Evolutionary conservation across 1,140 invertebrate species (phyloP).

Genomic region (Lepidurus packardi): DNA sequence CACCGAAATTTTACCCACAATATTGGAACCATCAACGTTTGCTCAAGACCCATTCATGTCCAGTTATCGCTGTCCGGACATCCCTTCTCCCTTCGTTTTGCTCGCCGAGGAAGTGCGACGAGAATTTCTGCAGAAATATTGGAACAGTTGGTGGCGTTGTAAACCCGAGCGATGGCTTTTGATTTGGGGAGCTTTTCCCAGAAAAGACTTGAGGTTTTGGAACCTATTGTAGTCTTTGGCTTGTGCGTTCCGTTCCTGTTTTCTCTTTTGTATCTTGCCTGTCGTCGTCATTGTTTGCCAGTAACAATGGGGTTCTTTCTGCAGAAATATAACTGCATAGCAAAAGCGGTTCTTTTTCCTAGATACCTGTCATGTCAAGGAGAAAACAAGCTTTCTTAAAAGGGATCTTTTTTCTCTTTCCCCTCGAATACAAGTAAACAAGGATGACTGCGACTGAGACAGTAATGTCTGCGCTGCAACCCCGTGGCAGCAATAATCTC

Average conservation of each 20-base stretch:
- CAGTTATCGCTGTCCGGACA: too few relatives aligned
- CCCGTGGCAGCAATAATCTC: slow-evolving; percentile 10
- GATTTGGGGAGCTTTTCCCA: not conserved
- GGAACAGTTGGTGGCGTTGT: too few relatives aligned
- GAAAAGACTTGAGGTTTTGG: not conserved
- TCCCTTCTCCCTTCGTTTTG: too few relatives aligned
- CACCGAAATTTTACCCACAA: too few relatives aligned
- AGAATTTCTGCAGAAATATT: too few relatives aligned
- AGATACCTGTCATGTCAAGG: slow-evolving; percentile 11
- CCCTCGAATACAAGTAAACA: not conserved
- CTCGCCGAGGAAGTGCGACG: too few relatives aligned
- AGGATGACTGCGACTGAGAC: not conserved
- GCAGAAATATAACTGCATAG: not conserved
- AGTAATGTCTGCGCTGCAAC: not conserved
- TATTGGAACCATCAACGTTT: too few relatives aligned
- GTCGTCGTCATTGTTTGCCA: slow-evolving; percentile 6
- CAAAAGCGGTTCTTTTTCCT: not conserved
- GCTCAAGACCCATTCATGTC: too few relatives aligned
- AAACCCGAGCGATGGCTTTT: too few relatives aligned
- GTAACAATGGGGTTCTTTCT: not conserved
- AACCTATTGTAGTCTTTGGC: not conserved
- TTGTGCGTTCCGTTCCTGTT: not conserved
- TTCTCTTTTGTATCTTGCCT: not conserved
- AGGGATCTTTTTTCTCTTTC: not conserved
- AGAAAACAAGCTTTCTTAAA: slow-evolving; percentile 11